Base-by-base conservation (phyloP, 2,797 vertebrate genomes). In the Rhinophrynus dorsalis region DNA sequence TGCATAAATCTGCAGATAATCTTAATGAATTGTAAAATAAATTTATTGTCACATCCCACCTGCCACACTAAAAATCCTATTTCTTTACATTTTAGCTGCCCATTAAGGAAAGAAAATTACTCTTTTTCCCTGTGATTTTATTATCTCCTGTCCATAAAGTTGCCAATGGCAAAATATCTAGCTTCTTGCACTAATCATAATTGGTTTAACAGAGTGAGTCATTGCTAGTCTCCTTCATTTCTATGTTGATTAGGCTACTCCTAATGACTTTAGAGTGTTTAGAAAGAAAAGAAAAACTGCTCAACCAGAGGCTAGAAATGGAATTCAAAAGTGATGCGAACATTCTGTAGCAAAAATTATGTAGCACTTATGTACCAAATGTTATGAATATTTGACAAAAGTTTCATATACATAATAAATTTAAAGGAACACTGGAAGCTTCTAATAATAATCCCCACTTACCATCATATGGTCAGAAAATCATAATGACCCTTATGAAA, bases 211-310 rank as follows among this genome's bases (percentile, higher is more conserved):
- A 78, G 73, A 81, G 62, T 68, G 76, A 75, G 75, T 74, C 74
- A 64, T 69, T 74, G 71, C 74, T 80, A 75, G 78, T 76, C 45
- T 82, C 6, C 70, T 32, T 78, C 65, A 77, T 80, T 74, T 71
- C 47, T 81, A 13, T 66, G 61, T 76, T 83, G 76, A 82, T 80
- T 83, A 85, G 81, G 74, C 62, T 63, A 69, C 7, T 79, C 33
- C 50, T 79, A 77, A 79, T 79, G 77, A 76, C 75, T 77, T 79
- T 62, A 68, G 23, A 67, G 75, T 21, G 32, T 62, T 64, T 30
- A 47, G 68, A 78, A 59, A 79, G 80, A 71, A 63, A 78, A 83
- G 81, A 48, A n/a, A 26, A 79, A 27, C 42, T 61, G 38, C 47
- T 52, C n/a, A 68, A 74, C 17, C 26, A 67, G 18, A 57, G 65